These are phyloP conservation scores for Drosophila tani DNA, from an alignment of 1,140 invertebrate genomes.

Conservation along the genomic window DNA sequence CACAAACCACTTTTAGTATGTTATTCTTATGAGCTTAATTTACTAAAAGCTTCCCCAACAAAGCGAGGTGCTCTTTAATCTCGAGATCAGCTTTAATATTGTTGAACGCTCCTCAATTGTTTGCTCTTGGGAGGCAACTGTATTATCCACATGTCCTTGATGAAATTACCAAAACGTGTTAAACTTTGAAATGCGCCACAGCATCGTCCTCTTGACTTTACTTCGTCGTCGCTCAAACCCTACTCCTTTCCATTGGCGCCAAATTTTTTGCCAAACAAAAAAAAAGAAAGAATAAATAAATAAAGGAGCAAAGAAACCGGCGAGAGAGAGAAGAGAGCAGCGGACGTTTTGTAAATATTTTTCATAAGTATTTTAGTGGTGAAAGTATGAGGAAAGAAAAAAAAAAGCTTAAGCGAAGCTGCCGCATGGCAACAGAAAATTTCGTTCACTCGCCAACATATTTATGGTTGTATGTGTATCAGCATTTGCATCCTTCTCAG, in stretches of 20 bases:
- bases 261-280: conserved; percentile 68
- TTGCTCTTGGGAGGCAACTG: conserved; percentile 9
- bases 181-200: conserved; percentile 59
- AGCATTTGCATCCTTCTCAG: conserved; percentile 15
- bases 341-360: conserved; percentile 72
- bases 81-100: conserved; percentile 33
- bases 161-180: conserved; percentile 74
- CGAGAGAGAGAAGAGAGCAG: conserved; percentile 15
- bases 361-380: conserved; percentile 59
- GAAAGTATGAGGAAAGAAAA: conserved; percentile 26
- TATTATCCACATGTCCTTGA: conserved; percentile 64
- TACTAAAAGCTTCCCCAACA: conserved; percentile 7
- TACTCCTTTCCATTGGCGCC: conserved; percentile 57
- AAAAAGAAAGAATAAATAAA: conserved; percentile 29
- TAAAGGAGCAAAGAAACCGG: conserved; percentile 20
- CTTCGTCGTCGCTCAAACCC: background rate
- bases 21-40: background rate
- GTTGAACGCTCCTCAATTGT: conserved; percentile 9
- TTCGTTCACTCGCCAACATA: conserved; percentile 32
- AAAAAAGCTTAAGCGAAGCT: conserved; percentile 9
- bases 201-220: conserved; percentile 27
- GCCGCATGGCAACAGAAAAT: conserved; percentile 53
- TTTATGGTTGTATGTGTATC: conserved; percentile 25
- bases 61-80: background rate
- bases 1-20: background rate